phyloP scores from a whole-genome alignment of 2,888 invertebrate species.

The Gymnoscelis rufifasciata region DNA sequence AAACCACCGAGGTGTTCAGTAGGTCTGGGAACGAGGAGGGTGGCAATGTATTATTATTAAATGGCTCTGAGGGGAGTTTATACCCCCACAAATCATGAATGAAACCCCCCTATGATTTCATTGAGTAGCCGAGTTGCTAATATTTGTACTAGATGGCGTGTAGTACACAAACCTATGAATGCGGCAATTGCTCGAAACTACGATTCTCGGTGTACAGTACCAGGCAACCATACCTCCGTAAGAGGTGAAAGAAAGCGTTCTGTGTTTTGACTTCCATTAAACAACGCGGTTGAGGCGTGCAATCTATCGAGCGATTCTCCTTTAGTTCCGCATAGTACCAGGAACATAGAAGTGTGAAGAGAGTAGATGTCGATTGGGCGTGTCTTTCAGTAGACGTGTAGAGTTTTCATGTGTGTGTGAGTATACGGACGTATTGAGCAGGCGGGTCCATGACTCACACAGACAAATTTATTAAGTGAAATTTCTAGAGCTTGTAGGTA shows the following conservation, averaged over 20 bases:
- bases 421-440: too few relatives aligned
- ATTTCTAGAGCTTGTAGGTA: too few relatives aligned
- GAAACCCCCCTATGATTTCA: neutral
- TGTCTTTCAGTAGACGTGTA: neutral
- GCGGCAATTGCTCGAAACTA: neutral
- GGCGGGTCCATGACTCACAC: too few relatives aligned
- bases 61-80: neutral
- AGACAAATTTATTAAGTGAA: too few relatives aligned
- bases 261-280: neutral
- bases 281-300: neutral
- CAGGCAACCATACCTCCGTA: neutral
- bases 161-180: neutral
- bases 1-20: neutral
- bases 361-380: neutral
- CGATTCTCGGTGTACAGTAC: neutral
- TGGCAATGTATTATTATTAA: too few relatives aligned
- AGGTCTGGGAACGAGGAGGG: neutral
- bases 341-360: neutral
- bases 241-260: neutral
- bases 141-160: constrained; percentile 1
- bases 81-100: neutral
- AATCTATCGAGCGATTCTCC: neutral
- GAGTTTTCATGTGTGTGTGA: neutral
- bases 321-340: constrained; percentile 3
- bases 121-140: neutral